Conservation (phyloP, 1,140 invertebrate genomes). For the Rhyzopertha dominica region DNA sequence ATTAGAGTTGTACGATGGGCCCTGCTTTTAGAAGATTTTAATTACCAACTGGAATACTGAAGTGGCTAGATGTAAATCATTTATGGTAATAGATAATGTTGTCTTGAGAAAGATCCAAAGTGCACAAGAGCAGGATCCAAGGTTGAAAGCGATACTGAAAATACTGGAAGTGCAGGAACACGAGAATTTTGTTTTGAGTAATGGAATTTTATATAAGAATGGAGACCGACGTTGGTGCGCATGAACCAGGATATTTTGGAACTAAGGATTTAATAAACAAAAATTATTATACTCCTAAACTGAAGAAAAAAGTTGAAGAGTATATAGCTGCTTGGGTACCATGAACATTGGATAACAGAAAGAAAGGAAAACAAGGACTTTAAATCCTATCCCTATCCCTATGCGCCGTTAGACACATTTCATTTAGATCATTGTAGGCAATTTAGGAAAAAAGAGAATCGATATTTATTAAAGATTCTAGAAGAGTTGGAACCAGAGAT, state of each 20-base stretch:
- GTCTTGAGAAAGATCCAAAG: conserved; percentile 12
- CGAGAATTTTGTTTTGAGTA: conserved; percentile 24
- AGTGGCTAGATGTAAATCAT: conserved; percentile 36
- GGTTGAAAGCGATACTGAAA: conserved; percentile 22
- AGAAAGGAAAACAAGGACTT: conserved; percentile 43
- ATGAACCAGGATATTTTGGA: conserved; percentile 28
- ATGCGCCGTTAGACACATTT: conserved; percentile 33
- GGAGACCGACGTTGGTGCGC: conserved; percentile 18
- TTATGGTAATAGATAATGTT: conserved; percentile 20
- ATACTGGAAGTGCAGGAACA: conserved; percentile 21
- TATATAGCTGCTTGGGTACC: conserved; percentile 38
- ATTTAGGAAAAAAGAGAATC: conserved; percentile 37
- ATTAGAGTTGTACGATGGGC: conserved; percentile 39
- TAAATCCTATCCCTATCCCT: conserved; percentile 26
- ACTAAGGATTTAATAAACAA: conserved; percentile 38
- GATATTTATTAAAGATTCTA: too few relatives aligned
- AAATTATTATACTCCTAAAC: conserved; percentile 42
- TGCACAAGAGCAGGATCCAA: conserved; percentile 25
- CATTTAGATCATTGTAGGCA: conserved; percentile 45
- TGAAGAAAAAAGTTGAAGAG: conserved; percentile 38
- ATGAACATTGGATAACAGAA: conserved; percentile 40
- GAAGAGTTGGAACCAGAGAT: too few relatives aligned
- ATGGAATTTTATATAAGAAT: conserved; percentile 24
- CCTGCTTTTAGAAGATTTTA: conserved; percentile 37
- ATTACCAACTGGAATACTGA: conserved; percentile 41